Base-by-base conservation (phyloP, 2,888 invertebrate genomes). In the Danaus chrysippus region DNA sequence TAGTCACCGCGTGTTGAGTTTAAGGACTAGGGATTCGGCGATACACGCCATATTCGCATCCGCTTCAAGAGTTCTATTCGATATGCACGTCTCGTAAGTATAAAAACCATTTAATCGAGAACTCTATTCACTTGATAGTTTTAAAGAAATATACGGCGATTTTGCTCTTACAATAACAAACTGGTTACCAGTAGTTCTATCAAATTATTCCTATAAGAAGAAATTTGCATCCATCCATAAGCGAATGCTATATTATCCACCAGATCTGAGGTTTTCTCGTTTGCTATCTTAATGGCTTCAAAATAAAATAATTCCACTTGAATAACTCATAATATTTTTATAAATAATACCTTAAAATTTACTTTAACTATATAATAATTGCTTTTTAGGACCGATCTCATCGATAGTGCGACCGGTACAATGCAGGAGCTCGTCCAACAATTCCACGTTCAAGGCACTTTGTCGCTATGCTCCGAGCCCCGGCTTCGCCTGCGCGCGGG, bases 361-460 rank as follows among this genome's bases (percentile, higher is more conserved):
- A 2, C 0, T 0, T 34, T 34, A 1, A 5, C 6, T 5, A 5
- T 34, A 34, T 5, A 34, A 34, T 34, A 34, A 5, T 34, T 34
- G 23, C 11, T 17, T 34, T 15, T 68, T 58, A 92, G 92, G 70
- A 83, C 86, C 66, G 86, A 89, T 58, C 77, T 92, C 12, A 17
- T 88, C 12, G 85, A 89, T 42, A 80, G 82, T 52, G 72, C 79
- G 0, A 83, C 83, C 0, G 88, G 87, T 10, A 76, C 84, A 0
- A 83, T 90, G 81, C 84, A 83, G 63, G 74, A 70, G 42, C 61
- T 87, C 1, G 65, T 85, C 1, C 74, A 76, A 0, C 75, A 81
- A 68, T 82, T 85, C 53, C 74, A 73, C 0, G 19, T 78, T 10
- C 84, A 83, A 61, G 71, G 68, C 59, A 74, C 65, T 1, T 8